Evolutionary conservation across 2,797 vertebrate species (phyloP).

Genomic region (Silurus lanzhouensis): DNA sequence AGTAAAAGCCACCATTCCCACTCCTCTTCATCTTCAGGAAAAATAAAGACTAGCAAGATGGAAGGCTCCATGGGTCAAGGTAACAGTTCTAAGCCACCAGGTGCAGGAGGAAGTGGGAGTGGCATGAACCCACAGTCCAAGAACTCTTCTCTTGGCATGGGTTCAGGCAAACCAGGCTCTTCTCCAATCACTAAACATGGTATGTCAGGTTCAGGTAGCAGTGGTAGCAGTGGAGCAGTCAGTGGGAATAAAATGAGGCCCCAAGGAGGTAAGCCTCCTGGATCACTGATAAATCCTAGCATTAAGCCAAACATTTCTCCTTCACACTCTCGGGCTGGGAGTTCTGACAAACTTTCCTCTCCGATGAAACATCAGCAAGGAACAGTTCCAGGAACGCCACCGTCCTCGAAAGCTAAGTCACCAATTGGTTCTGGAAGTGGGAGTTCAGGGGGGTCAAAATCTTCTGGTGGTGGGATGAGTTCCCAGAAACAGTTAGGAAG

Average conservation of each 20-base stretch:
- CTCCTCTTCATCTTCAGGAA: conserved; percentile 91
- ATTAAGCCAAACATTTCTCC: conserved; percentile 98
- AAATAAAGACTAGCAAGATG: conserved; percentile 91
- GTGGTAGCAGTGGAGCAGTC: conserved; percentile 69
- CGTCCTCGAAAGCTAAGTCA: conserved; percentile 96
- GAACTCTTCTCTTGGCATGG: conserved; percentile 88
- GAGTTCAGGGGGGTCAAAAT: conserved; percentile 86
- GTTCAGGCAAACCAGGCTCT: conserved; percentile 89
- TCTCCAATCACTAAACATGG: conserved; percentile 96
- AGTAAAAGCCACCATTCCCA: conserved; percentile 97
- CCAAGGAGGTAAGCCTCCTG: conserved; percentile 93
- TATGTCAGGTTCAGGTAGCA: conserved; percentile 81
- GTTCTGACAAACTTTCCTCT: conserved; percentile 91
- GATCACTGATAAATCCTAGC: conserved; percentile 91
- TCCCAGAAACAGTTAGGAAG: conserved; percentile 91
- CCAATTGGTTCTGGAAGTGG: conserved; percentile 90
- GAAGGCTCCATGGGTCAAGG: conserved; percentile 84
- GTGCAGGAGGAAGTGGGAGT: conserved; percentile 75
- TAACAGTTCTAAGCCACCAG: conserved; percentile 84
- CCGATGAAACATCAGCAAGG: conserved; percentile 90
- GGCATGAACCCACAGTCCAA: conserved; percentile 82
- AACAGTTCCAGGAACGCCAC: conserved; percentile 90
- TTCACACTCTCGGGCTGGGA: conserved; percentile 91
- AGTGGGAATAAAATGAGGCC: conserved; percentile 87
- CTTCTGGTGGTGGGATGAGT: conserved; percentile 83